These are phyloP conservation scores for Masnerella sp. DNA, from an alignment of 2,888 invertebrate genomes.

Conservation along the genomic window DNA sequence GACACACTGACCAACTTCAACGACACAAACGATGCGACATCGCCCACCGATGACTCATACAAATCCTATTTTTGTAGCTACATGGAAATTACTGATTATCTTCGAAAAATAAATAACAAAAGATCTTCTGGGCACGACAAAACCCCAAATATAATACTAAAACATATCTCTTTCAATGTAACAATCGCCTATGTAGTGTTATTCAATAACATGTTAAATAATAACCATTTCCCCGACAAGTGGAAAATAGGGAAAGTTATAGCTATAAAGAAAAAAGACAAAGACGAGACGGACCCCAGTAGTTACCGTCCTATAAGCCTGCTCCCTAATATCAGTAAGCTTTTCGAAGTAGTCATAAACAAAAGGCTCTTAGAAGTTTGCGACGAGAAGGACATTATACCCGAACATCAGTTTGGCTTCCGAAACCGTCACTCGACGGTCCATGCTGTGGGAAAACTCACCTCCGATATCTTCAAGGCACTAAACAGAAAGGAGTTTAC, in stretches of 20 bases:
- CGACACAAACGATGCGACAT: neutral
- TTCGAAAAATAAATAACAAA: constrained; percentile 28
- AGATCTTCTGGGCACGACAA: constrained; percentile 20
- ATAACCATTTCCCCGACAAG: neutral
- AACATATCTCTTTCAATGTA: neutral
- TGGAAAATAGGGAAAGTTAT: constrained; percentile 22
- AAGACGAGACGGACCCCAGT: neutral
- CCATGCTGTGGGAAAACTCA: constrained; percentile 1
- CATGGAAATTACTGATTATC: neutral
- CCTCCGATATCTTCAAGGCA: neutral
- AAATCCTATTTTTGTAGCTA: neutral
- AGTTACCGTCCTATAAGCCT: constrained; percentile 25
- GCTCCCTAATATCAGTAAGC: constrained; percentile 14
- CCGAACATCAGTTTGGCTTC: constrained; percentile 11
- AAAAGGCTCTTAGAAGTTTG: constrained; percentile 7
- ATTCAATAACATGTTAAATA: constrained; percentile 25
- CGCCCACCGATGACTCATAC: neutral
- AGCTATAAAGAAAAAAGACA: constrained; percentile 16
- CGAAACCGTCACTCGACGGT: constrained; percentile 6
- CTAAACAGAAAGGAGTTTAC: constrained; percentile 9
- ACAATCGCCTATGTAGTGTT: neutral
- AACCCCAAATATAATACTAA: constrained; percentile 19
- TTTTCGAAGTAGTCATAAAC: constrained; percentile 5
- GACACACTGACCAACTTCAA: neutral
- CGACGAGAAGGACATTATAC: neutral